Percentiles rank a stretch among this genome's conserved stretches.
Evolutionary conservation across 1,140 invertebrate genomes (phyloP).

Genomic region (Hylaeus volcanicus): DNA sequence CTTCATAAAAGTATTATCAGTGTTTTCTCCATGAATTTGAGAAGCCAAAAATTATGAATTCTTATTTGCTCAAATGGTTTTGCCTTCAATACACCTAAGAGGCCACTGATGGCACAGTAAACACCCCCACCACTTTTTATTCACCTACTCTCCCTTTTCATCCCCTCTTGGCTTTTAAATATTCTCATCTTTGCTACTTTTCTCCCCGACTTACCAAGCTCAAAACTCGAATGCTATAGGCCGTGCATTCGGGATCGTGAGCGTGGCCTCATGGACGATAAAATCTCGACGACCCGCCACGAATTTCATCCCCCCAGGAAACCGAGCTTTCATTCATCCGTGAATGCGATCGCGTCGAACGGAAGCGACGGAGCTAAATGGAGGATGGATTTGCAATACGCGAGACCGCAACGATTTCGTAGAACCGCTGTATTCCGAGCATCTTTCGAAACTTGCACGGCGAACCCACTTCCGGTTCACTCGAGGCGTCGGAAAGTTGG

Average conservation of each 20-base stretch:
- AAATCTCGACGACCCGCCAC: conserved; percentile 22
- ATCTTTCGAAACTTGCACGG: background rate
- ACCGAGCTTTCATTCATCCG: background rate
- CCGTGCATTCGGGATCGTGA: background rate
- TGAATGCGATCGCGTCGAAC: background rate
- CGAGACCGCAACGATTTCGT: background rate
- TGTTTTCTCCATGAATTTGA: too few species aligned
- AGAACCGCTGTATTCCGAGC: background rate
- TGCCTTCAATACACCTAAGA: too few species aligned
- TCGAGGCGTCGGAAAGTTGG: too few species aligned
- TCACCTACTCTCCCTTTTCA: background rate
- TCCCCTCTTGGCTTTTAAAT: conserved; percentile 12
- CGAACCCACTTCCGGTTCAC: background rate
- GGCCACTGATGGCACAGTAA: background rate
- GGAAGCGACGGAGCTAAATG: background rate
- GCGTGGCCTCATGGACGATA: conserved; percentile 3
- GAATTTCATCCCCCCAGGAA: too few species aligned
- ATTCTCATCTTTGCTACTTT: conserved; percentile 11
- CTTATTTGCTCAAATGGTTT: background rate
- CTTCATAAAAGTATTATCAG: too few species aligned
- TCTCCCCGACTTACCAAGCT: background rate
- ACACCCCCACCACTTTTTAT: conserved; percentile 7
- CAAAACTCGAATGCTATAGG: background rate
- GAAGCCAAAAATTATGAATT: too few species aligned
- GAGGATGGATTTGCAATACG: background rate